phyloP scores from a whole-genome alignment of 2,797 vertebrate species.

The Aeoliscus strigatus region DNA sequence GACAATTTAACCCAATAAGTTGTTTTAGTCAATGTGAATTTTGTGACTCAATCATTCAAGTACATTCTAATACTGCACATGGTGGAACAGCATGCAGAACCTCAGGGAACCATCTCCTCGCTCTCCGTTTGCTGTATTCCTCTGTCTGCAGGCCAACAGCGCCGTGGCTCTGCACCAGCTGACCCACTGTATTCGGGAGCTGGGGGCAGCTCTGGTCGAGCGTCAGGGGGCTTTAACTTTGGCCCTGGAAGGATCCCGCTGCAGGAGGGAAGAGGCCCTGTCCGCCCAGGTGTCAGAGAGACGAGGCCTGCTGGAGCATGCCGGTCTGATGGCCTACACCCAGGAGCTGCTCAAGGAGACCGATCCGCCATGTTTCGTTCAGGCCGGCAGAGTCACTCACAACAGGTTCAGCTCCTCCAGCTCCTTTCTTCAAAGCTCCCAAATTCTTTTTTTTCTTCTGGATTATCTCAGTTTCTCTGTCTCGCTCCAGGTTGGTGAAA shows the following conservation, averaged over 20 bases:
- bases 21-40: too few species aligned
- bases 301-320: slow-evolving; percentile 85
- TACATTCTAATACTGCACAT: too few species aligned
- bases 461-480: background rate
- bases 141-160: slow-evolving; percentile 78
- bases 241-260: slow-evolving; percentile 82
- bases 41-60: too few species aligned
- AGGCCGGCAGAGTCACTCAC: slow-evolving; percentile 89
- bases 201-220: slow-evolving; percentile 82
- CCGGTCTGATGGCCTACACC: slow-evolving; percentile 86
- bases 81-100: background rate
- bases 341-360: slow-evolving; percentile 95
- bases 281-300: slow-evolving; percentile 83
- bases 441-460: background rate
- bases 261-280: slow-evolving; percentile 76
- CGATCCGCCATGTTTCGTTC: slow-evolving; percentile 90
- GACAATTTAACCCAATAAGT: too few species aligned
- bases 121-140: background rate
- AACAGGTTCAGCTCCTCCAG: slow-evolving; percentile 71
- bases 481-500: slow-evolving; percentile 77
- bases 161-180: slow-evolving; percentile 85
- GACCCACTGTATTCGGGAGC: slow-evolving; percentile 79
- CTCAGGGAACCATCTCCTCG: background rate
- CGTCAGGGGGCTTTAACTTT: slow-evolving; percentile 78
- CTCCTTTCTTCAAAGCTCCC: background rate